A percentile compares a stretch with the other conserved stretches of the same genome.
phyloP scores from a whole-genome alignment of 2,113 vertebrate genomes.

The Prunella fulvescens region DNA sequence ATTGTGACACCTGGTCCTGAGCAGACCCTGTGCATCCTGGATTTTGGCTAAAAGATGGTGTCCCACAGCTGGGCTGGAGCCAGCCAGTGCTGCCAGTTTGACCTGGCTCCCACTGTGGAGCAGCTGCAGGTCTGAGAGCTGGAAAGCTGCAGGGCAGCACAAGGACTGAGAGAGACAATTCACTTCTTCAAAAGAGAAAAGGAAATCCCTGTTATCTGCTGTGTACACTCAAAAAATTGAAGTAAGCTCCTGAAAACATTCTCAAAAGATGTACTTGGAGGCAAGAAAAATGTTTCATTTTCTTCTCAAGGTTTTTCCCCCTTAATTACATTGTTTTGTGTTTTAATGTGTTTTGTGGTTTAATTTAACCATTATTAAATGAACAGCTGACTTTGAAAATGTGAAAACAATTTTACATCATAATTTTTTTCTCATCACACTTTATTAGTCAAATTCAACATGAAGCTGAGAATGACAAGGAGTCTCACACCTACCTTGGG shows the following conservation, averaged over 20 bases:
- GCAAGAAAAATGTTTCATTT: neutral
- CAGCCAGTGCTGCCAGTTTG: neutral
- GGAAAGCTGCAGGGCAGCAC: neutral
- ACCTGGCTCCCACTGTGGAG: neutral
- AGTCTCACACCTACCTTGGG: neutral
- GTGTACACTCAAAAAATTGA: neutral
- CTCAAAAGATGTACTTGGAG: neutral
- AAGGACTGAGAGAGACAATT: neutral
- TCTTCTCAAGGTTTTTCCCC: neutral
- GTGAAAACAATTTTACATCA: neutral
- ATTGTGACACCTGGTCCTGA: neutral
- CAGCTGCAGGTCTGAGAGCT: neutral
- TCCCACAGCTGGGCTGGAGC: neutral
- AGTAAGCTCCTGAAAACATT: neutral
- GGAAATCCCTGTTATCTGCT: neutral
- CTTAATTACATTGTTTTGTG: neutral
- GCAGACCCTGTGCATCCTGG: neutral
- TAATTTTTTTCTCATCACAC: neutral
- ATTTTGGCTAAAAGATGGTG: neutral
- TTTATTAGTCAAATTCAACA: slow-evolving; percentile 4
- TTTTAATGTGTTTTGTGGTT: neutral
- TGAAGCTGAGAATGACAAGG: slow-evolving; percentile 17
- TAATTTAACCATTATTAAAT: neutral
- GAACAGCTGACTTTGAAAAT: neutral
- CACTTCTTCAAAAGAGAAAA: neutral